Evolutionary conservation across 2,888 invertebrate genomes (phyloP).

Genomic region (Octonoba sinensis): DNA sequence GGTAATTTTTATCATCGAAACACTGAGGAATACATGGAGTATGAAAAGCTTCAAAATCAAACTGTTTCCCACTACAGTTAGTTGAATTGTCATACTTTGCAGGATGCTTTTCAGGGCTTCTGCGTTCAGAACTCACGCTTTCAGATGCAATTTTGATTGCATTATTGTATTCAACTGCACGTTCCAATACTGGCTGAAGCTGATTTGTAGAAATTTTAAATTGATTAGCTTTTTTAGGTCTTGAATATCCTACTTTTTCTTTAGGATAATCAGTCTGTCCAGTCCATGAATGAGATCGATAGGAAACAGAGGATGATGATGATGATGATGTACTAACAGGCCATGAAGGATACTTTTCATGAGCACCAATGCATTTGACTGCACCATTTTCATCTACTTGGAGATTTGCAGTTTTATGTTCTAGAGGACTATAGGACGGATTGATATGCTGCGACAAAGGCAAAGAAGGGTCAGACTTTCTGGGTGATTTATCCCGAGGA

Average conservation of each 20-base stretch:
- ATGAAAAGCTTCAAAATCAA: conserved; percentile 62
- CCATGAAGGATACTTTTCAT: conserved; percentile 83
- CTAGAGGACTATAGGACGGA: not conserved
- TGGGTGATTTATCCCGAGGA: conserved; percentile 11
- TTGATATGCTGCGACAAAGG: not conserved
- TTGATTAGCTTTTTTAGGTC: conserved; percentile 75
- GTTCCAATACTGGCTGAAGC: conserved; percentile 80
- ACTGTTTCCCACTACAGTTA: conserved; percentile 28
- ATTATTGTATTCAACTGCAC: conserved; percentile 77
- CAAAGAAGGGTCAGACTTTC: conserved; percentile 19
- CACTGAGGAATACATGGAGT: conserved; percentile 74
- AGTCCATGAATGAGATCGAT: conserved; percentile 80
- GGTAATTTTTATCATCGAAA: conserved; percentile 77
- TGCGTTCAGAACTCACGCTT: not conserved
- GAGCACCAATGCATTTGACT: conserved; percentile 78
- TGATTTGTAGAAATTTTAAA: conserved; percentile 77
- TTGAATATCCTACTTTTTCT: conserved; percentile 77
- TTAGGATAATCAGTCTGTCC: conserved; percentile 80
- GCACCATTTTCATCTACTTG: conserved; percentile 25
- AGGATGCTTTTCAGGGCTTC: not conserved
- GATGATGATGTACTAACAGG: conserved; percentile 78
- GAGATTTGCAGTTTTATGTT: conserved; percentile 1
- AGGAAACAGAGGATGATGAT: conserved; percentile 71
- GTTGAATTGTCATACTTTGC: conserved; percentile 11
- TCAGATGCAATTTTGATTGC: conserved; percentile 68